Conservation (phyloP, 2,797 vertebrate genomes). For the Macrochelys suwanniensis region DNA sequence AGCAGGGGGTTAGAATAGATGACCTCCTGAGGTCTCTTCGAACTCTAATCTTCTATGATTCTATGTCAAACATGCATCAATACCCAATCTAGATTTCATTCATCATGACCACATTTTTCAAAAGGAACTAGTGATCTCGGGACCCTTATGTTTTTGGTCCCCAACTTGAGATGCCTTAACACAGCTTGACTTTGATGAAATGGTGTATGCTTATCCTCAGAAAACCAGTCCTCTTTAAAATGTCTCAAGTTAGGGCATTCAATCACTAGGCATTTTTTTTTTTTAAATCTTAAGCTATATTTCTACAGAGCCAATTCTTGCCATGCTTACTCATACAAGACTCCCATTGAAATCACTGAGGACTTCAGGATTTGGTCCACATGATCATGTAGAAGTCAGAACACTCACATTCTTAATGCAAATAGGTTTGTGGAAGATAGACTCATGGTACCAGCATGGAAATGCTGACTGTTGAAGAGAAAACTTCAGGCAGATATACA, state of each 20-base stretch:
- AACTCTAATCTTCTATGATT: too few relatives aligned
- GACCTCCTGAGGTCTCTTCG: too few relatives aligned
- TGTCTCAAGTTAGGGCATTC: fast-evolving
- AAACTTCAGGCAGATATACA: not conserved
- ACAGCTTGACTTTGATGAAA: not conserved
- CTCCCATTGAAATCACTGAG: not conserved
- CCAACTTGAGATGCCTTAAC: not conserved
- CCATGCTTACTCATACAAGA: fast-evolving
- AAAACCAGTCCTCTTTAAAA: not conserved
- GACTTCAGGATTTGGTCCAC: not conserved
- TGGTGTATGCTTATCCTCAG: not conserved
- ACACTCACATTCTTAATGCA: not conserved
- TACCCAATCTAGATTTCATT: not conserved
- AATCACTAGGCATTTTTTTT: not conserved
- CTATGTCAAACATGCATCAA: not conserved
- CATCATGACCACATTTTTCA: not conserved
- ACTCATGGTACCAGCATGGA: not conserved
- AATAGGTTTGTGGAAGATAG: not conserved
- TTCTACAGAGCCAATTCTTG: not conserved
- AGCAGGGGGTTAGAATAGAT: too few relatives aligned
- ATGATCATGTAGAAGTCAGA: too few relatives aligned
- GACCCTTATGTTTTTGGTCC: not conserved
- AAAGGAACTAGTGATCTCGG: fast-evolving
- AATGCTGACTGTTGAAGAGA: not conserved
- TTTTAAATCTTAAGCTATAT: not conserved